Evolutionary conservation across 92 coral and sea anemone genomes (phyloP), one percentile per base, ranked within the genome.

Genomic region (Parazoanthus atlanticus): DNA sequence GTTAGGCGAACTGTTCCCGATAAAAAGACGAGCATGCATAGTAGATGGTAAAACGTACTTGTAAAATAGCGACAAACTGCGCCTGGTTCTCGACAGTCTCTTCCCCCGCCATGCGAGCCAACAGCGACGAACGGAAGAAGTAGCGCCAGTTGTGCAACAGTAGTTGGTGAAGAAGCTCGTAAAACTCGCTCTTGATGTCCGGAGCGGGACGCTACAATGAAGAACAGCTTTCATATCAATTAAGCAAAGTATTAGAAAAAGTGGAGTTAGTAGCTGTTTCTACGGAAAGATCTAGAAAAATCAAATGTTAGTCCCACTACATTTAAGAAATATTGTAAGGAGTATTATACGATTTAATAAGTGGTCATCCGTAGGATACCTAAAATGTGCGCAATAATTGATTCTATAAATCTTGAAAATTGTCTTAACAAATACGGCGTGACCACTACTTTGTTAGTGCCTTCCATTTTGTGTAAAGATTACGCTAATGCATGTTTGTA

Each of bases 111-210:
- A 95, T 88, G 32, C 89, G 86, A 61, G 94, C 96, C 84, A 95
- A 90, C 79, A 97, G 85, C 2, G 98, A 95, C 8, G 97, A 89
- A 29, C 97, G 98, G 86, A 97, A 97, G 92, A 97, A 97, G 88
- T 93, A 97, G 7, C 99, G 94, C 99, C 99, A 97, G 96, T 97
- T 97, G 82, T 95, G 98, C 5, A 97, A 88, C 49, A 97, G 89
- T 28, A 97, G 88, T 86, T 97, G 99, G 89, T 97, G 98, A 23
- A 97, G 92, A 19, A 97, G 91, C 85, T 97, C 99, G 66, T 89
- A 97, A 81, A 95, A 97, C 90, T 97, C 98, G 56, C 95, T 93
- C 89, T 95, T 97, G 91, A 97, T 94, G 69, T 97, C 98, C 13
- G 99, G 99, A 69, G 98, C 95, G 3, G 98, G 93, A 56, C 96